phyloP scores from a whole-genome alignment of 2,888 invertebrate genomes.

The Lycaena phlaeas region DNA sequence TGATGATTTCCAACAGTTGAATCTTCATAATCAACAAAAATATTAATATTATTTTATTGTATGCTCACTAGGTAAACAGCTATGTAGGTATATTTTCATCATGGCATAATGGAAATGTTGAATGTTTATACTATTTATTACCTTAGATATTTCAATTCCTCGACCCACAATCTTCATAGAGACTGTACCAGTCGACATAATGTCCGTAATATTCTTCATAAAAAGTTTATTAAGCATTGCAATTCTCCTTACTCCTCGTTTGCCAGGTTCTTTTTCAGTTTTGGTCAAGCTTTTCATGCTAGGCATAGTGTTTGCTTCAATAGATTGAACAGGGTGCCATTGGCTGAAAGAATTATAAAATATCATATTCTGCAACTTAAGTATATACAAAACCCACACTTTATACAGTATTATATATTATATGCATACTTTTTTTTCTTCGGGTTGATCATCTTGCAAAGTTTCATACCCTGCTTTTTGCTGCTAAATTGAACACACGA shows the following conservation, averaged over 20 bases:
- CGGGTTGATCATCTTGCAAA: constrained; percentile 58
- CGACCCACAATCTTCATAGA: constrained; percentile 74
- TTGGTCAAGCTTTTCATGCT: constrained; percentile 52
- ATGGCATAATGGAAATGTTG: too few relatives aligned
- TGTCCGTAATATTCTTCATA: constrained; percentile 85
- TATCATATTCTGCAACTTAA: not conserved
- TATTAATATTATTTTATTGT: too few relatives aligned
- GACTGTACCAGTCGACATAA: constrained; percentile 81
- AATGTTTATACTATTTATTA: too few relatives aligned
- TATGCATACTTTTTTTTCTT: constrained; percentile 40
- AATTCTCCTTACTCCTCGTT: constrained; percentile 72
- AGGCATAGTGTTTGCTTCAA: constrained; percentile 35
- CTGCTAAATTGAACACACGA: constrained; percentile 31
- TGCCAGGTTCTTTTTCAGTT: constrained; percentile 62
- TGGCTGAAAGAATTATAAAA: constrained; percentile 32
- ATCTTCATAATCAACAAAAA: too few relatives aligned
- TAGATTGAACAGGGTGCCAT: constrained; percentile 36
- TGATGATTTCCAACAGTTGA: too few relatives aligned
- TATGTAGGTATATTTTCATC: too few relatives aligned
- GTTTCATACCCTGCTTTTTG: constrained; percentile 52
- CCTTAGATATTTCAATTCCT: constrained; percentile 82
- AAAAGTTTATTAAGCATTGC: constrained; percentile 84
- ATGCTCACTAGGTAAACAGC: too few relatives aligned
- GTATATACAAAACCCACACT: too few relatives aligned
- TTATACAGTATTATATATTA: too few relatives aligned